A percentile compares a stretch with the other conserved stretches of the same genome.
phyloP scores from a whole-genome alignment of 2,797 vertebrate species.

The Linurgus olivaceus region DNA sequence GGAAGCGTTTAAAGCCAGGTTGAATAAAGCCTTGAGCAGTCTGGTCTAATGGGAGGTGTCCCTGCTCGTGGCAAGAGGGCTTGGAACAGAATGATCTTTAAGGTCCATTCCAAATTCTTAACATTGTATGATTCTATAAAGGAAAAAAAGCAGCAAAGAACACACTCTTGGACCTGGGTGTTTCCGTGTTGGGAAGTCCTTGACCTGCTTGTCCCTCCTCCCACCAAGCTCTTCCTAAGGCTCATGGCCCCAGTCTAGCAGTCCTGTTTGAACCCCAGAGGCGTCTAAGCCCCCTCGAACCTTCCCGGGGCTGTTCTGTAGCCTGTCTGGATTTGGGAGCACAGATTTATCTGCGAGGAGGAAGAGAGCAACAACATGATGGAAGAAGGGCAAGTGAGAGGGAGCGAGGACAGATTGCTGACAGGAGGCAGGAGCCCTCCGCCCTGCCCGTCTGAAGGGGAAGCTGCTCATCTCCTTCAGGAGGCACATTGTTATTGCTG shows the following conservation, averaged over 20 bases:
- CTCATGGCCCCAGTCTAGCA: rapidly evolving
- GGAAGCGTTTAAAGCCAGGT: background rate
- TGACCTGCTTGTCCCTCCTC: rapidly evolving
- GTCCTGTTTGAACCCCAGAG: background rate
- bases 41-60: background rate
- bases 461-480: background rate
- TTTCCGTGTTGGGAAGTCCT: background rate
- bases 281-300: background rate
- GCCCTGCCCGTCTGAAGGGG: background rate
- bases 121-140: background rate
- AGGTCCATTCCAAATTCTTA: background rate
- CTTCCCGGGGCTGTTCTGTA: background rate
- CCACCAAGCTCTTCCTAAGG: rapidly evolving
- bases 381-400: background rate
- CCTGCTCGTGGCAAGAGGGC: background rate
- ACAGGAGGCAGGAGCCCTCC: background rate
- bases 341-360: background rate
- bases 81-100: background rate
- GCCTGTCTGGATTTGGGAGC: background rate
- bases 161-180: too few species aligned
- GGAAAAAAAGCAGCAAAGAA: background rate
- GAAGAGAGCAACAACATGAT: rapidly evolving
- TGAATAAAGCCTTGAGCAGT: background rate
- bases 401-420: background rate
- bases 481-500: background rate